Evolutionary conservation across 2,113 vertebrate species (phyloP).

Genomic region (Copsychus sechellarum): DNA sequence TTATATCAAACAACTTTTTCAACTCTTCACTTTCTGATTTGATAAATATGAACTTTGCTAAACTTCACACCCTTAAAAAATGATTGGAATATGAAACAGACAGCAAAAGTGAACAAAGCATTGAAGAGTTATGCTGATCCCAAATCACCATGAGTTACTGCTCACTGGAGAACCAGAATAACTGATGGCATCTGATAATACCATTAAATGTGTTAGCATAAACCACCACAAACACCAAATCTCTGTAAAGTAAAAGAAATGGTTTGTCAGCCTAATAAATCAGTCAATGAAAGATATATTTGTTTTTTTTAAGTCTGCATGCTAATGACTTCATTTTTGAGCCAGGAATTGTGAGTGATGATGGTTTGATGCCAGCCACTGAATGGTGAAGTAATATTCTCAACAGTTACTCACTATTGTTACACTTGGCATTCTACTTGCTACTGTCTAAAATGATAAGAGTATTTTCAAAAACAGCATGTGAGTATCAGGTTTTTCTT

Average conservation of each 20-base stretch:
- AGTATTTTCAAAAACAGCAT: neutral
- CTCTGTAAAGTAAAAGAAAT: neutral
- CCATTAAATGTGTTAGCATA: neutral
- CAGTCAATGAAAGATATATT: constrained; percentile 2
- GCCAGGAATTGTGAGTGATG: constrained; percentile 20
- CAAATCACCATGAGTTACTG: neutral
- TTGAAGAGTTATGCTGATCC: neutral
- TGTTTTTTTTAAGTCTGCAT: neutral
- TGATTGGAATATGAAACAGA: neutral
- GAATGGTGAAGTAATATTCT: constrained; percentile 27
- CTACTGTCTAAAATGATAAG: neutral
- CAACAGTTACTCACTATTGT: constrained; percentile 9
- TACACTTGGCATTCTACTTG: constrained; percentile 10
- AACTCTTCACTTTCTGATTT: neutral
- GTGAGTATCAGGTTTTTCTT: neutral
- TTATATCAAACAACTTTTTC: neutral
- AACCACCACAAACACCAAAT: constrained; percentile 15
- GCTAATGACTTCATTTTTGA: constrained; percentile 7
- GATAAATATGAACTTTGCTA: neutral
- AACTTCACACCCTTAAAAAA: neutral
- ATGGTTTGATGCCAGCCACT: constrained; percentile 5
- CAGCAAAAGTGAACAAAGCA: neutral
- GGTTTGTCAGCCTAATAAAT: constrained; percentile 25
- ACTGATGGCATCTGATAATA: neutral
- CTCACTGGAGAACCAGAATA: neutral